Conservation (phyloP, 2,797 vertebrate species). For the Siniperca undulata region DNA sequence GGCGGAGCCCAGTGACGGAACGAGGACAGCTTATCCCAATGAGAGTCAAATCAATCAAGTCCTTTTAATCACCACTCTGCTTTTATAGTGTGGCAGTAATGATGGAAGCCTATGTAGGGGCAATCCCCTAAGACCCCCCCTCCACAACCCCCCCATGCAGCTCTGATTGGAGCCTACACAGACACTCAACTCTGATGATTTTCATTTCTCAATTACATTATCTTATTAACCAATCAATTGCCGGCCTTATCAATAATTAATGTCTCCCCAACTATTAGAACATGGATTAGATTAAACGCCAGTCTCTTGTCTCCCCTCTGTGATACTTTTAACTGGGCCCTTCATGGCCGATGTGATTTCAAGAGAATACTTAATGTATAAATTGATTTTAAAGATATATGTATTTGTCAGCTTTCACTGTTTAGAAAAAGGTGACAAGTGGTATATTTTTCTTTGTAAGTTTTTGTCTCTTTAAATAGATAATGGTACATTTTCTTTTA, state of each 20-base stretch:
- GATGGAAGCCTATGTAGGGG: constrained; percentile 87
- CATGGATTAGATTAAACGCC: constrained; percentile 85
- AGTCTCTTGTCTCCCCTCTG: constrained; percentile 79
- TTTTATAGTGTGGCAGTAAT: constrained; percentile 88
- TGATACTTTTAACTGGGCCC: constrained; percentile 80
- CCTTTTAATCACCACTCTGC: constrained; percentile 89
- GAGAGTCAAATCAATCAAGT: constrained; percentile 90
- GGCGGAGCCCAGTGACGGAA: constrained; percentile 71
- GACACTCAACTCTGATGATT: constrained; percentile 84
- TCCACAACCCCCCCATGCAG: constrained; percentile 36
- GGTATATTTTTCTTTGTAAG: not conserved
- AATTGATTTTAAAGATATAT: constrained; percentile 47
- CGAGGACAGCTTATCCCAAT: constrained; percentile 85
- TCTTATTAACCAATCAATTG: constrained; percentile 90
- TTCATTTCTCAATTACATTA: constrained; percentile 91
- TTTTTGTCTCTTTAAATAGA: not conserved
- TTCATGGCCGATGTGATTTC: constrained; percentile 56
- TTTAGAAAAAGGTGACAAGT: constrained; percentile 16
- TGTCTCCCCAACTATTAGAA: constrained; percentile 86
- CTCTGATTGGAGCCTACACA: constrained; percentile 75
- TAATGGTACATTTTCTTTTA: not conserved
- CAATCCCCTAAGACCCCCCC: constrained; percentile 83
- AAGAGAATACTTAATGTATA: constrained; percentile 38
- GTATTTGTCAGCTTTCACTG: constrained; percentile 11
- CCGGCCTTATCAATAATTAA: constrained; percentile 89